These are phyloP conservation scores for Aurelia aurita DNA, from an alignment of 30 jellyfish, hydroid and myxozoan species.

Conservation along the genomic window DNA sequence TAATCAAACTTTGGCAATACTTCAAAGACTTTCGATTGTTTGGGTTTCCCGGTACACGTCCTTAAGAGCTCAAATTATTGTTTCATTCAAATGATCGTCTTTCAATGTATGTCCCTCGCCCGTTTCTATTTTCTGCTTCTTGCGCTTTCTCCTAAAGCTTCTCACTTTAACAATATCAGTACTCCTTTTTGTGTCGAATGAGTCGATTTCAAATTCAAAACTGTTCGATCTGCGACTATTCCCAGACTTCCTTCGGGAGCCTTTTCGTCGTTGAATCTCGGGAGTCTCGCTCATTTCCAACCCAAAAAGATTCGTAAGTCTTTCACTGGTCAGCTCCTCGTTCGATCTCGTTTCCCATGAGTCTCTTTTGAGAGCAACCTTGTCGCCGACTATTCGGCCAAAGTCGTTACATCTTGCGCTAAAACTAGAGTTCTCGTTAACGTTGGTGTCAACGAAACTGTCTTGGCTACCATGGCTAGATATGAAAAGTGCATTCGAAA, in stretches of 20 bases:
- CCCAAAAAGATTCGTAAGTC: not conserved
- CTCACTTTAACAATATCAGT: constrained; percentile 26
- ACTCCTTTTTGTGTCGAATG: constrained; percentile 1
- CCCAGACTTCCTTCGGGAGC: constrained; percentile 2
- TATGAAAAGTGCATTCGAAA: constrained; percentile 23
- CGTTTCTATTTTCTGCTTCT: constrained; percentile 38
- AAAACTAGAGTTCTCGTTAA: not conserved
- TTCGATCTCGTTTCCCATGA: constrained; percentile 48
- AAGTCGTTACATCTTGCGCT: not conserved
- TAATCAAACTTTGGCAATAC: not conserved
- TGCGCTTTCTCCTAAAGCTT: constrained; percentile 38
- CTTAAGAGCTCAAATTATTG: not conserved
- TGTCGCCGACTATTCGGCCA: not conserved
- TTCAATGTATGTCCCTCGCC: not conserved
- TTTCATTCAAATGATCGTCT: not conserved
- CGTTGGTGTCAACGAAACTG: too few species aligned
- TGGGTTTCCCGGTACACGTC: too few species aligned
- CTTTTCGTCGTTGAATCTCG: not conserved
- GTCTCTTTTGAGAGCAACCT: not conserved
- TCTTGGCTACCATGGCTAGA: not conserved
- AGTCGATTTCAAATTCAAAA: constrained; percentile 49
- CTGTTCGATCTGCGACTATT: constrained; percentile 36
- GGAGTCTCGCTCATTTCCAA: not conserved
- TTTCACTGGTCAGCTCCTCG: constrained; percentile 34
- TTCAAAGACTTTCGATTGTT: too few species aligned